phyloP scores from a whole-genome alignment of 2,888 invertebrate genomes.

The Rhingia campestris region DNA sequence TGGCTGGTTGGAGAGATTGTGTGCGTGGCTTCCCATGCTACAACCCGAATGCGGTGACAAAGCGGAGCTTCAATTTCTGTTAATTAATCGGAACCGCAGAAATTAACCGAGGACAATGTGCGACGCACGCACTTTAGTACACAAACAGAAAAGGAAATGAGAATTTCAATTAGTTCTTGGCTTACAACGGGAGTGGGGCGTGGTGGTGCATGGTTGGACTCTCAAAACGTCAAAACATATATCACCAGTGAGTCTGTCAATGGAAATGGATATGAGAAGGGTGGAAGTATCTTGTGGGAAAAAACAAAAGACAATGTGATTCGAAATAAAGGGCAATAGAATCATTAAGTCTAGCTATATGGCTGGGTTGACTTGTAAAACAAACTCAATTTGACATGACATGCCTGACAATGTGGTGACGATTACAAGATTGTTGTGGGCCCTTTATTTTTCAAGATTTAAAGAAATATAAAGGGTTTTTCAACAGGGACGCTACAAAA shows the following conservation, averaged over 20 bases:
- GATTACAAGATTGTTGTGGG: too few species aligned
- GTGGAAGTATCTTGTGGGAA: not conserved
- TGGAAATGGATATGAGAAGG: not conserved
- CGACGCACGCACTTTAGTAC: constrained; percentile 47
- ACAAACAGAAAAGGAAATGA: constrained; percentile 36
- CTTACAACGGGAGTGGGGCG: constrained; percentile 27
- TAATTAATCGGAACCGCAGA: constrained; percentile 74
- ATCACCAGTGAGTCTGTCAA: constrained; percentile 6
- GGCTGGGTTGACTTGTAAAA: too few species aligned
- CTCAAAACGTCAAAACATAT: constrained; percentile 17
- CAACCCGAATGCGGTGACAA: constrained; percentile 46
- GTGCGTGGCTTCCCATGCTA: constrained; percentile 22
- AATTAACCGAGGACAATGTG: constrained; percentile 73
- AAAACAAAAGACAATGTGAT: not conserved
- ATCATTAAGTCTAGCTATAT: too few species aligned
- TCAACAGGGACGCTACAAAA: too few species aligned
- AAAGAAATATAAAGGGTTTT: too few species aligned
- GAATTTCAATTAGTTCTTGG: constrained; percentile 61
- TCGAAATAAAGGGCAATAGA: not conserved
- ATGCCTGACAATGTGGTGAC: too few species aligned
- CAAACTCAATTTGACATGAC: too few species aligned
- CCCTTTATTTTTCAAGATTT: too few species aligned
- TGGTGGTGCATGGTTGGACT: constrained; percentile 21
- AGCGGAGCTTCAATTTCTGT: constrained; percentile 66
- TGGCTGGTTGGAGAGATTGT: constrained; percentile 38